Conservation (phyloP, 2,797 vertebrate species). For the Synanceia verrucosa region DNA sequence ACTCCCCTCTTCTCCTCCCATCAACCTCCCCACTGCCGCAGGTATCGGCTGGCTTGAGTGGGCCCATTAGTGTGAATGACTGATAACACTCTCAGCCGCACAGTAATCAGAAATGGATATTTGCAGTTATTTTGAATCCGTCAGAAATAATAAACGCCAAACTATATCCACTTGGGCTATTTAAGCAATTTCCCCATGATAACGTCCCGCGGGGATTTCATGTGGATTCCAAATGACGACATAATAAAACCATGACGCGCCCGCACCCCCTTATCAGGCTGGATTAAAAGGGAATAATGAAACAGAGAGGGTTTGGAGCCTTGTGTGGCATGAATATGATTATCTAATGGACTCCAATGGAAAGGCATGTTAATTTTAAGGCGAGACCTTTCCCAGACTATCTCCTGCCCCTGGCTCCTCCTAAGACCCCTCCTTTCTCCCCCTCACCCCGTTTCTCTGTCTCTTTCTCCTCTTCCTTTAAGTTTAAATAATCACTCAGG, state of each 20-base stretch:
- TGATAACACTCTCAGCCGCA: conserved; percentile 73
- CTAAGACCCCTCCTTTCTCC: conserved; percentile 52
- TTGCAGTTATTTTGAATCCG: conserved; percentile 82
- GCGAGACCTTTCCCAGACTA: conserved; percentile 83
- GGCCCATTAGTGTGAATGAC: conserved; percentile 78
- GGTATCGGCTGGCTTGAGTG: conserved; percentile 77
- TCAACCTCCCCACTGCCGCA: conserved; percentile 41
- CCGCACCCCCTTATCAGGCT: conserved; percentile 78
- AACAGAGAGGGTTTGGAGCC: conserved; percentile 81
- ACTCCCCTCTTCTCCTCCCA: neutral
- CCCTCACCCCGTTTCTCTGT: conserved; percentile 31
- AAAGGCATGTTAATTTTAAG: conserved; percentile 83
- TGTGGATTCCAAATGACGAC: conserved; percentile 82
- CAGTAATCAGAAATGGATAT: conserved; percentile 72
- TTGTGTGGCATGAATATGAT: conserved; percentile 88
- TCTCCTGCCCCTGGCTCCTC: conserved; percentile 81
- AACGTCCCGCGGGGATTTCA: conserved; percentile 78
- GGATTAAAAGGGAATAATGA: conserved; percentile 85
- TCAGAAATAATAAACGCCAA: conserved; percentile 83
- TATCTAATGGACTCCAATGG: conserved; percentile 84
- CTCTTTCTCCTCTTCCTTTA: conserved; percentile 59
- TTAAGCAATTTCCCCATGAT: conserved; percentile 84
- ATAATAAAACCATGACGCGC: conserved; percentile 82
- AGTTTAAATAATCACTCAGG: conserved; percentile 74
- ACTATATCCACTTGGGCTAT: conserved; percentile 83